Base-by-base conservation (phyloP, 2,113 vertebrate genomes). In the Perca fluviatilis region DNA sequence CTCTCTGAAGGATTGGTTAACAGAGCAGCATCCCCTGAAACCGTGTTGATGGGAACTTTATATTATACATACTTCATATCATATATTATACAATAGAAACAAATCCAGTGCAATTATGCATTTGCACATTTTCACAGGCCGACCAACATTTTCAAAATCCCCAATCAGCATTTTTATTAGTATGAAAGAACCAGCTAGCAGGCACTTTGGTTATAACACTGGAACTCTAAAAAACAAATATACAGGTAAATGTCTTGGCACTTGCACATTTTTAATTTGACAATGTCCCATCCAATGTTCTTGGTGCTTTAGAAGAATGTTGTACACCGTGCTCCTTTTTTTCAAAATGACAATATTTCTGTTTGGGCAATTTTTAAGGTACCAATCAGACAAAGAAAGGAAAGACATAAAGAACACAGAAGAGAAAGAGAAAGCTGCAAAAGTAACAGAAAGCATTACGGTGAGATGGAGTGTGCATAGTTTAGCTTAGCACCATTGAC, bases 401-500 rank as follows among this genome's bases (percentile, higher is more conserved):
- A 83, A 86, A 88, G 57, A 71, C 47, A 88, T 62, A 62, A 82
- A 80, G 65, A 83, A 90, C 79, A 86, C 36, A 82, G 51, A 73
- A 74, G 72, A 86, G 82, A 84, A 92, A 93, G 79, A 82, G 75
- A 84, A 89, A 91, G 91, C 86, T 86, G 89, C 87, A 83, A 75
- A 90, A 83, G 68, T 81, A 86, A 84, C 56, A 86, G 50, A 78
- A 92, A 91, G 91, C 91, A 72, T 84, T 58, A 86, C 63, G 60
- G 89, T 82, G 90, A 87, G 61, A 93, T 89, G 85, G 61, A 75
- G 85, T 84, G 83, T 80, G 80, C 86, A 53, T 83, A 75, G 56
- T 80, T 91, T 80, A 78, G 85, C 82, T 90, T 75, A 90, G 92
- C 91, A 89, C 84, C 86, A 88, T 82, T 88, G 90, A 93, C 89